A percentile compares a stretch with the other conserved stretches of the same genome.
Conservation (phyloP, 2,888 invertebrate species). For the Tenthredo livida region DNA sequence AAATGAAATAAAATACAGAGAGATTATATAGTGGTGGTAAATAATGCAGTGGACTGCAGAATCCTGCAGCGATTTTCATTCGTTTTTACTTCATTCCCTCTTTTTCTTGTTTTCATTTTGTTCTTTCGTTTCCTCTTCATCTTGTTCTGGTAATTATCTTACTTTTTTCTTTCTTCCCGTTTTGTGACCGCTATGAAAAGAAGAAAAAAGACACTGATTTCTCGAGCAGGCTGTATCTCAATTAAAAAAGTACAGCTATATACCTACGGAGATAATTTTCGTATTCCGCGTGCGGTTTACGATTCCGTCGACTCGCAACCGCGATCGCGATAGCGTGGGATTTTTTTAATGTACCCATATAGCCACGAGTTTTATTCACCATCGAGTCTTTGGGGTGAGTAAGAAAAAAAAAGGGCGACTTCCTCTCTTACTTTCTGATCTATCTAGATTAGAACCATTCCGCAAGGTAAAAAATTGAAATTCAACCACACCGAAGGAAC, state of each 20-base stretch:
- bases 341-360: conserved; percentile 9
- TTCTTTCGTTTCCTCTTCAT: background rate
- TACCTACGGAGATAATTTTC: conserved; percentile 30
- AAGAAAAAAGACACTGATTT: background rate
- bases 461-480: conserved; percentile 25
- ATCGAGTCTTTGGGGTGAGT: background rate
- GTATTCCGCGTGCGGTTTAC: conserved; percentile 1
- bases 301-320: background rate
- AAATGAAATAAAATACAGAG: background rate
- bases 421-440: background rate
- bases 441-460: background rate
- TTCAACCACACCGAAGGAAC: background rate
- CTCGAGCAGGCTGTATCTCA: conserved; percentile 33
- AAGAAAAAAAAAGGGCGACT: background rate
- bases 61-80: background rate
- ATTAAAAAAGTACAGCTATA: conserved; percentile 10
- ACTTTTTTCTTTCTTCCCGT: background rate
- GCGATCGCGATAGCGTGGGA: conserved; percentile 37
- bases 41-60: background rate
- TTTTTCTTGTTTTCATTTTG: background rate
- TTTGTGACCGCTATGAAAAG: conserved; percentile 23
- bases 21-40: background rate
- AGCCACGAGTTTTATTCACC: background rate
- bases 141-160: background rate
- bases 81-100: background rate